These are phyloP conservation scores for Teleiodes luculella DNA, from an alignment of 2,888 invertebrate genomes.

Conservation along the genomic window DNA sequence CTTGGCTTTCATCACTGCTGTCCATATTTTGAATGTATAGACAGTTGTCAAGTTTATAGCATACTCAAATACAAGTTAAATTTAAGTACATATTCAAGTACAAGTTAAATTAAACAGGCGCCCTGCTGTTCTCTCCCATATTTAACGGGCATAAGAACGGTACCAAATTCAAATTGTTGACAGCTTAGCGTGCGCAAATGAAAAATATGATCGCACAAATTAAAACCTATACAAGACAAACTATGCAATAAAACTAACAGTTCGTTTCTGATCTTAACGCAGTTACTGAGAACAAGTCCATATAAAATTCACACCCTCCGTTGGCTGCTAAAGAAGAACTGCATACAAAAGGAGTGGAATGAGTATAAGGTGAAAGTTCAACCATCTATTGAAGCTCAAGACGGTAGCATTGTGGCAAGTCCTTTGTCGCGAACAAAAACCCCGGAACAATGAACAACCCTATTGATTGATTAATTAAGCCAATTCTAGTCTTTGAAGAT, in stretches of 20 bases:
- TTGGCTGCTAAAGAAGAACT: constrained; percentile 28
- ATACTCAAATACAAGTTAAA: not conserved
- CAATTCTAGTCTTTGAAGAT: constrained; percentile 30
- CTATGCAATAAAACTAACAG: no score
- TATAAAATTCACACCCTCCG: constrained; percentile 1
- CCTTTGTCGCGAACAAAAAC: constrained; percentile 61
- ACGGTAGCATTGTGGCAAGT: constrained; percentile 41
- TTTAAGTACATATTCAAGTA: no score
- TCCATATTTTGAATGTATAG: not conserved
- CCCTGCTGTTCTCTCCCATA: no score
- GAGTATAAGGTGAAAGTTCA: constrained; percentile 55
- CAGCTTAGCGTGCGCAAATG: no score
- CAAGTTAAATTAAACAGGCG: no score
- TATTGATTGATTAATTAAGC: constrained; percentile 69
- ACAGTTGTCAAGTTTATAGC: not conserved
- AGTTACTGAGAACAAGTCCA: no score
- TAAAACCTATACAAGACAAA: no score
- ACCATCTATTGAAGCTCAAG: constrained; percentile 35
- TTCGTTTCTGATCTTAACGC: no score
- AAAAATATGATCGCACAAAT: no score
- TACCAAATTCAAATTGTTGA: no score
- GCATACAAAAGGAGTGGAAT: constrained; percentile 41
- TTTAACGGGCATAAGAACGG: no score
- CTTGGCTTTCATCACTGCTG: not conserved
- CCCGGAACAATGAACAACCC: constrained; percentile 47